These are phyloP conservation scores for Onychostoma macrolepis DNA, from an alignment of 2,113 vertebrate species.

Conservation along the genomic window DNA sequence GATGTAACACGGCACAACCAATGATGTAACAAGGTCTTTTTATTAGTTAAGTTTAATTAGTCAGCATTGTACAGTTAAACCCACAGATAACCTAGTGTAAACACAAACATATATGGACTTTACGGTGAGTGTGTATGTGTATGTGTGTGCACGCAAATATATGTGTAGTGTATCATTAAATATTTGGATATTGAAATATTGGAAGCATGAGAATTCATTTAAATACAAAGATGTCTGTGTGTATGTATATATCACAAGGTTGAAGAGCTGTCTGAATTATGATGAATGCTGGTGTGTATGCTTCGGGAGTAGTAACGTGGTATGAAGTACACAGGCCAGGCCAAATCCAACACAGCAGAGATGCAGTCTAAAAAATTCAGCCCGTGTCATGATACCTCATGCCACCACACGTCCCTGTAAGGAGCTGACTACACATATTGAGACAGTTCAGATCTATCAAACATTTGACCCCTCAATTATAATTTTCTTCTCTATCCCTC, in stretches of 20 bases:
- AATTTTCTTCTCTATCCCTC: constrained; percentile 13
- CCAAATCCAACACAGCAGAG: constrained; percentile 29
- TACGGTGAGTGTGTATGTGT: constrained; percentile 72
- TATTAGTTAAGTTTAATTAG: constrained; percentile 77
- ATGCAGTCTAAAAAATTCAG: constrained; percentile 15
- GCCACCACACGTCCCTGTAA: constrained; percentile 23
- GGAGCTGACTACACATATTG: constrained; percentile 61
- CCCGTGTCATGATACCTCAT: constrained; percentile 36
- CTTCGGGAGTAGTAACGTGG: constrained; percentile 34
- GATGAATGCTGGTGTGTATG: constrained; percentile 52
- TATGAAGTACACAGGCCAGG: constrained; percentile 30
- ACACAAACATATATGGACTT: constrained; percentile 81
- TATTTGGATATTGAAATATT: constrained; percentile 61
- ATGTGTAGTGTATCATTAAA: constrained; percentile 67
- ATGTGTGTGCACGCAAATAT: constrained; percentile 10
- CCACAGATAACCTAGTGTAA: constrained; percentile 80
- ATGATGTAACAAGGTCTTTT: constrained; percentile 78
- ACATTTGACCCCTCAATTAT: constrained; percentile 61
- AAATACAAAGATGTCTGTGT: constrained; percentile 47
- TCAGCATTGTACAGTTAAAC: constrained; percentile 82
- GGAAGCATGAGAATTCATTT: constrained; percentile 58
- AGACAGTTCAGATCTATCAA: constrained; percentile 77
- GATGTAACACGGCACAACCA: constrained; percentile 41
- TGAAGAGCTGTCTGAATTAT: constrained; percentile 21
- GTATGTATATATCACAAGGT: constrained; percentile 31